Evolutionary conservation across 2,113 vertebrate species (phyloP).

Genomic region (Perognathus longimembris): DNA sequence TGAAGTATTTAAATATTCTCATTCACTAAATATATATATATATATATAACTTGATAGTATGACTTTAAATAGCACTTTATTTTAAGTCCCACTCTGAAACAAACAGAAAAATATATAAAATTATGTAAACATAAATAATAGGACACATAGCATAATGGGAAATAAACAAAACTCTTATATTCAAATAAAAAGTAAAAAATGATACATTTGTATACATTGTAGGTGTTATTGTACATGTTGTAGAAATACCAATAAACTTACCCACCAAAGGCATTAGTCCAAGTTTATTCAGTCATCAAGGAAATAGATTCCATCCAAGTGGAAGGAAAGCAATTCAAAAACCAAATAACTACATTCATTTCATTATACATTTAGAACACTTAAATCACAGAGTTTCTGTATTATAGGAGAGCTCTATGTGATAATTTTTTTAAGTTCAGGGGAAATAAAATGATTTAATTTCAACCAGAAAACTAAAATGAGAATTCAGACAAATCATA

Average conservation of each 20-base stretch:
- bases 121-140: constrained; percentile 48
- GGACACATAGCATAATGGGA: constrained; percentile 30
- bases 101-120: constrained; percentile 9
- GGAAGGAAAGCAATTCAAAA: constrained; percentile 89
- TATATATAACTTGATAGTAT: constrained; percentile 75
- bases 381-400: constrained; percentile 70
- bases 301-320: constrained; percentile 85
- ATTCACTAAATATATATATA: constrained; percentile 42
- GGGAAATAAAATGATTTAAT: constrained; percentile 50
- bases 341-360: constrained; percentile 90
- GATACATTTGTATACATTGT: constrained; percentile 36
- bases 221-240: constrained; percentile 81
- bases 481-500: constrained; percentile 47
- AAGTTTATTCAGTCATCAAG: constrained; percentile 84
- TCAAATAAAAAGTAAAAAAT: constrained; percentile 65
- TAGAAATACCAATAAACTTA: constrained; percentile 88
- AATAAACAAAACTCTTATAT: constrained; percentile 59
- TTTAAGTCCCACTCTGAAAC: constrained; percentile 50
- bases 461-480: constrained; percentile 49
- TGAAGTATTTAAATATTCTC: constrained; percentile 73
- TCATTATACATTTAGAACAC: constrained; percentile 84
- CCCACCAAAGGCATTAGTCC: constrained; percentile 86
- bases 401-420: constrained; percentile 9
- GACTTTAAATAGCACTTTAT: constrained; percentile 69
- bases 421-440: neutral